A percentile compares a stretch with the other conserved stretches of the same genome.
Evolutionary conservation across 2,797 vertebrate genomes (phyloP).

Genomic region (Sphaeramia orbicularis): DNA sequence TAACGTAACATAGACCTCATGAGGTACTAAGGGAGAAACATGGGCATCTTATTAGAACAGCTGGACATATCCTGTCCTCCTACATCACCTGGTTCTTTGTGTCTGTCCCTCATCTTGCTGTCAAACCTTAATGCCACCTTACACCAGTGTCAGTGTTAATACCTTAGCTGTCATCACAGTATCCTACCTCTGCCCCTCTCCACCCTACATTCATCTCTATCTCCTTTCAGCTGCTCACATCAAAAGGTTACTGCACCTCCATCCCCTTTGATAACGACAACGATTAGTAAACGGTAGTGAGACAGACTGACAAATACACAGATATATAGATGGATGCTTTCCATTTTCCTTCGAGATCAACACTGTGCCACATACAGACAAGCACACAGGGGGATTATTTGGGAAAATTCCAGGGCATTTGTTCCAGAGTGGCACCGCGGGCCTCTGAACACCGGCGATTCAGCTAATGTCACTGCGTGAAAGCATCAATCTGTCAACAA

Average conservation of each 20-base stretch:
- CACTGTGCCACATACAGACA: conserved; percentile 61
- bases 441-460: conserved; percentile 77
- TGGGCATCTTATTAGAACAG: no score
- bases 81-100: not conserved
- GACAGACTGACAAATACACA: conserved; percentile 60
- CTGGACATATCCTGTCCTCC: no score
- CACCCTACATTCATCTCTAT: conserved; percentile 34
- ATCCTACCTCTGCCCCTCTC: conserved; percentile 41
- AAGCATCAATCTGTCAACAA: conserved; percentile 86
- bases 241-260: conserved; percentile 54
- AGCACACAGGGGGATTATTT: conserved; percentile 84
- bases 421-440: conserved; percentile 79
- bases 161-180: conserved; percentile 67
- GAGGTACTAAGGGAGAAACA: no score
- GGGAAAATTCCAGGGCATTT: conserved; percentile 86
- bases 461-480: conserved; percentile 84
- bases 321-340: conserved; percentile 66
- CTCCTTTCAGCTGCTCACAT: conserved; percentile 36
- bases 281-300: conserved; percentile 60
- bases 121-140: conserved; percentile 62
- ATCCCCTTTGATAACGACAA: conserved; percentile 55
- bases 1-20: no score
- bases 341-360: conserved; percentile 61
- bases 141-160: conserved; percentile 66
- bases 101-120: conserved; percentile 38